Percentiles rank a stretch among this genome's conserved stretches.
phyloP scores from a whole-genome alignment of 1,140 invertebrate genomes.

The Radopholus similis region DNA sequence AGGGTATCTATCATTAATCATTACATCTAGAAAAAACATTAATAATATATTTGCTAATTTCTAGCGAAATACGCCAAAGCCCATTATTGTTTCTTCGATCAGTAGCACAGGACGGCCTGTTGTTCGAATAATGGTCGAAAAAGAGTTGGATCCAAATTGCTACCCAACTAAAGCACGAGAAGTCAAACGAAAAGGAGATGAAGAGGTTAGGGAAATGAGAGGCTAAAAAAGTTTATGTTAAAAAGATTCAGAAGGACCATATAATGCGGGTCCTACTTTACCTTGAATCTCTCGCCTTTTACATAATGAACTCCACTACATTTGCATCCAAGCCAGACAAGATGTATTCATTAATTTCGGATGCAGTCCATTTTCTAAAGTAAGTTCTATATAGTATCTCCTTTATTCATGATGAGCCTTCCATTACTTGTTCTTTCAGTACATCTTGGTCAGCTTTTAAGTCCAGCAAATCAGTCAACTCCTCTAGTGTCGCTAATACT shows the following conservation, averaged over 20 bases:
- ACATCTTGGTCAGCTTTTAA: conserved; percentile 3
- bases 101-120: too few species aligned
- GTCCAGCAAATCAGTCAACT: conserved; percentile 11
- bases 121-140: too few species aligned
- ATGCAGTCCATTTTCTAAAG: conserved; percentile 22
- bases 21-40: too few species aligned
- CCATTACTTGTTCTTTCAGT: too few species aligned
- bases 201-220: conserved; percentile 5
- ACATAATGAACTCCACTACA: conserved; percentile 7
- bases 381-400: background rate
- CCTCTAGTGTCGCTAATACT: conserved; percentile 1
- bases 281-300: conserved; percentile 23
- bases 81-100: too few species aligned
- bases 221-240: background rate
- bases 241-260: conserved; percentile 10
- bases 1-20: too few species aligned
- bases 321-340: conserved; percentile 4
- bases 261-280: conserved; percentile 17
- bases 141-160: too few species aligned
- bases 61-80: too few species aligned
- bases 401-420: background rate
- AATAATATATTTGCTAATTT: too few species aligned
- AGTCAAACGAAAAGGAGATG: conserved; percentile 15
- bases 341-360: conserved; percentile 8
- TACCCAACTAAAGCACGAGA: conserved; percentile 5